Evolutionary conservation across 1,140 invertebrate species (phyloP), one percentile per base, ranked within the genome.

Genomic region (Lepidostoma basale): DNA sequence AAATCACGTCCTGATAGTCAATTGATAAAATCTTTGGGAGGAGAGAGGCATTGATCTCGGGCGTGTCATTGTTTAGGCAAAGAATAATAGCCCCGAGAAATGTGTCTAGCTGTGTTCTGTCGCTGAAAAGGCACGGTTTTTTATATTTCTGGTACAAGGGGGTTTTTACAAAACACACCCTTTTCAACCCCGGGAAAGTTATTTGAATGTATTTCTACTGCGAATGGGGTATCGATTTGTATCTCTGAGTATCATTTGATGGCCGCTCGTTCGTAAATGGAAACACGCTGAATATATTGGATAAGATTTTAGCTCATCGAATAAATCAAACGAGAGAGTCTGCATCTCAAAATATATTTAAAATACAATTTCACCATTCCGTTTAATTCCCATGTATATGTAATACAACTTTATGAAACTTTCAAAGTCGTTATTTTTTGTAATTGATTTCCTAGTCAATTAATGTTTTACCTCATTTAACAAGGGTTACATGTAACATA

Each of bases 221-320:
- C 16, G 45, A 14, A 56, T 30, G 39, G 10, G 20, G 49, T 54
- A 54, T 54, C 62, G 62, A 65, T 54, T 65, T 56, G 45, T 56
- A 54, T 65, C 52, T 52, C 36, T 65, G 36, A 54, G 62, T 65
- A 49, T 63, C 60, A 30, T 45, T 49, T 28, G 42, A 49, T 40
- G 44, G 44, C 30, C 25, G 25, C 40, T 25, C 36, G 59, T 28
- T n/a, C 18, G 33, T 40, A 65, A 65, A 52, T 65, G 36, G 52
- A 54, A 54, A 54, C 62, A 54, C 33, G 62, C 39, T 40, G 62
- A 65, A 65, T 65, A 40, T 16, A 52, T 36, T 40, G 25, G 44
- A 63, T 63, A 49, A 63, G 47, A 16, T 47, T 28, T 30, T 14
- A 5, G 30, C 42, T 9, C 16, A n/a, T 26, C 16, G 16, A 25